A percentile compares a stretch with the other conserved stretches of the same genome.
These are phyloP conservation scores for Noctuana brunneofusca DNA, from an alignment of 2,888 invertebrate species.

Conservation along the genomic window DNA sequence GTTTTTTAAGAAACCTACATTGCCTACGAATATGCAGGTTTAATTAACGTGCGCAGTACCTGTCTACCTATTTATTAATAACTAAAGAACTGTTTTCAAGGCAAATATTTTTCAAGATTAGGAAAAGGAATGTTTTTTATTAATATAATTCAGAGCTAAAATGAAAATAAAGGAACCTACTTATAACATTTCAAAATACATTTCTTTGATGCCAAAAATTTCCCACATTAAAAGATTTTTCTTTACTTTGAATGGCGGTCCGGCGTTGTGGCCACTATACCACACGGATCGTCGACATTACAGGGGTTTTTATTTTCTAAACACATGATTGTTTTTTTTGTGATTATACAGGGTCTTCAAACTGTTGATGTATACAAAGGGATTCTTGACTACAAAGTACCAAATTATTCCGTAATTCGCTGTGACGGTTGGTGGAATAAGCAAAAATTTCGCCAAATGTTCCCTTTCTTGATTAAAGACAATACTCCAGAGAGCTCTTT, in stretches of 20 bases:
- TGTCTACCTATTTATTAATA: background rate
- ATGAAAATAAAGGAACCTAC: too few relatives aligned
- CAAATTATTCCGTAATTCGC: conserved; percentile 12
- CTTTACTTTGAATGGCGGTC: too few relatives aligned
- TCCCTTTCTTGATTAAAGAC: conserved; percentile 13
- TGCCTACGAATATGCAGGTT: background rate
- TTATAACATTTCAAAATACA: too few relatives aligned
- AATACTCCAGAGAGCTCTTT: conserved; percentile 5
- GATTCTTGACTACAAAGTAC: conserved; percentile 18
- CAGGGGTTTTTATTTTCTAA: conserved; percentile 4
- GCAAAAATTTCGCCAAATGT: conserved; percentile 11
- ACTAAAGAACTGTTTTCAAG: background rate
- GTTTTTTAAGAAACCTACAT: background rate
- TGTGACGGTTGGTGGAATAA: conserved; percentile 5
- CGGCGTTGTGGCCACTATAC: too few relatives aligned
- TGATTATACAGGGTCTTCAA: conserved; percentile 15
- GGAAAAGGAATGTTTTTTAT: too few relatives aligned
- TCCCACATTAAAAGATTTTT: too few relatives aligned
- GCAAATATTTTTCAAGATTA: background rate
- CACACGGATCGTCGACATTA: too few relatives aligned
- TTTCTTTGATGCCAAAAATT: too few relatives aligned
- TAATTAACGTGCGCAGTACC: background rate
- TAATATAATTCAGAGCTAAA: too few relatives aligned
- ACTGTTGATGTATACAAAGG: conserved; percentile 22
- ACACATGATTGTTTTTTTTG: background rate